Base-by-base conservation (phyloP, 2,888 invertebrate genomes). In the Lasioglossum calceatum region DNA sequence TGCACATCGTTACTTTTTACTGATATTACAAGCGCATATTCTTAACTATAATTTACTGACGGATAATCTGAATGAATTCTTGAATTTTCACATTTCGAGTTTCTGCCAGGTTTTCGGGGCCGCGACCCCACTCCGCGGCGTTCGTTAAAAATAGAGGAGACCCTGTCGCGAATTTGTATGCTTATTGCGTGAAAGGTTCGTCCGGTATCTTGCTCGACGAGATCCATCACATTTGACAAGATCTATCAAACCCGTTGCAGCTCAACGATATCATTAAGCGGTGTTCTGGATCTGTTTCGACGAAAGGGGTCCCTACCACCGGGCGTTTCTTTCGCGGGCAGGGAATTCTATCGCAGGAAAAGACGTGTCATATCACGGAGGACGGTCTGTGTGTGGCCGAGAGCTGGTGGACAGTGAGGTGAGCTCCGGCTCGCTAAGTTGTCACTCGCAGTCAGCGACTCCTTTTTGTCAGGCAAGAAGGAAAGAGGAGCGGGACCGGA, bases 391-490 rank as follows among this genome's bases (percentile, higher is more conserved):
- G 92, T 92, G 92, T 92, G 92, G 92, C 88, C 92, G 23, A 54
- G 73, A 79, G 89, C 79, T 76, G 87, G 76, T 84, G 92, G 88
- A 92, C 90, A 90, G 85, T 89, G 92, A 94, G 93, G 94, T 94
- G 94, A 94, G 93, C 93, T 91, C 91, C 88, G 93, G 94, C 94
- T 94, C 94, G 94, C 94, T 93, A 93, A 94, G 94, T 94, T 94
- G 95, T 94, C 95, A 95, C 94, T 94, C 93, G 93, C 90, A 92
- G 91, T 92, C 93, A 92, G 92, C 93, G 91, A 94, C 94, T 94
- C 91, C 92, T 94, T 94, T 95, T 94, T 94, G 90, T 89, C 90
- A 64, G 74, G 71, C 70, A 54, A 78, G 85, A 85, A 58, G 87
- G 84, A 87, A 82, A 83, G 84, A 87, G 81, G 83, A 64, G 71